These are phyloP conservation scores for Lingula anatina DNA, from an alignment of 2,888 invertebrate genomes.

Conservation along the genomic window DNA sequence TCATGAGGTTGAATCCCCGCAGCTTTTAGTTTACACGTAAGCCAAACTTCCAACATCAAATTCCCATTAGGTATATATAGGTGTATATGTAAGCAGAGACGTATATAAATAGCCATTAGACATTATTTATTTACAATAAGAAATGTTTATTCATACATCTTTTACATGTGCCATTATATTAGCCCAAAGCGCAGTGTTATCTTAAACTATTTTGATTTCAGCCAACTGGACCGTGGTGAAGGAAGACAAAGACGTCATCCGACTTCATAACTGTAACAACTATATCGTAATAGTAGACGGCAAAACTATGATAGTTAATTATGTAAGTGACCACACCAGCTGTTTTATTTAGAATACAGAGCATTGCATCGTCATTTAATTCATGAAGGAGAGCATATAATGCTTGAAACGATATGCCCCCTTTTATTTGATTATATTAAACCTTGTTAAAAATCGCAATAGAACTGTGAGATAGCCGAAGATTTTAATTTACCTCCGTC, in stretches of 20 bases:
- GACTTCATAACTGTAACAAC: slow-evolving; percentile 48
- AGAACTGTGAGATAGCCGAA: too few species aligned
- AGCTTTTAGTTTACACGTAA: too few species aligned
- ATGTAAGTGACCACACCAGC: slow-evolving; percentile 27
- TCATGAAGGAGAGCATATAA: too few species aligned
- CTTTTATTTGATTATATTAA: too few species aligned
- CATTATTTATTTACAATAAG: too few species aligned
- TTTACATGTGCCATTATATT: background rate
- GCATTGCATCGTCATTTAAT: too few species aligned
- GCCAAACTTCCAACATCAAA: too few species aligned
- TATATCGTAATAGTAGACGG: slow-evolving; percentile 40
- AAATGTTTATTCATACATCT: background rate
- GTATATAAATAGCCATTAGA: too few species aligned
- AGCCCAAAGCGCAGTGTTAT: background rate
- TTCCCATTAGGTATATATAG: background rate
- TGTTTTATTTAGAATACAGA: background rate
- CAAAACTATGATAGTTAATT: slow-evolving; percentile 21
- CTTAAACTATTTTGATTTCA: slow-evolving; percentile 15
- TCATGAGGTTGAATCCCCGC: too few species aligned
- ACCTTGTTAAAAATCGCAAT: too few species aligned
- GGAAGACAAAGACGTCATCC: slow-evolving; percentile 41
- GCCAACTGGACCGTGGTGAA: slow-evolving; percentile 46
- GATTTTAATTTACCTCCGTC: too few species aligned
- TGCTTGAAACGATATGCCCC: too few species aligned
- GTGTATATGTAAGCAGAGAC: slow-evolving; percentile 3